Evolutionary conservation across 1,140 invertebrate genomes (phyloP).

Genomic region (Ips typographus): DNA sequence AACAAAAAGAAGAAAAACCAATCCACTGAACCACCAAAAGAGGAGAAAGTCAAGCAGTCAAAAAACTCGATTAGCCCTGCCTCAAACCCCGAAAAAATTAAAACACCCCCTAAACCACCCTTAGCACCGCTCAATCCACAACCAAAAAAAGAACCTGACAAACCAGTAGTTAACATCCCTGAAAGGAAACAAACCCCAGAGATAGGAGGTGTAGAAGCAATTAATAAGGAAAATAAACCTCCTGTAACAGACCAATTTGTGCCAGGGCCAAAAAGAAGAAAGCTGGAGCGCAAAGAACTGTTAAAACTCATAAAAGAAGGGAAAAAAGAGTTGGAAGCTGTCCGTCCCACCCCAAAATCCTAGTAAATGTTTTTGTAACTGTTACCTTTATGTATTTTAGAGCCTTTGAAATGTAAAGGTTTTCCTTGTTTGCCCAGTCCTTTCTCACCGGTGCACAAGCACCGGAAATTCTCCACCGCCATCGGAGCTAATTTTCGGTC

Average conservation of each 20-base stretch:
- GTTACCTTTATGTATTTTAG: slow-evolving; percentile 73
- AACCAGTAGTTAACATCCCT: background rate
- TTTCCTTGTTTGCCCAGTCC: slow-evolving; percentile 69
- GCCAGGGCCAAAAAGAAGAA: background rate
- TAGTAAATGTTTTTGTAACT: background rate
- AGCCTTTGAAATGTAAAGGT: slow-evolving; percentile 74
- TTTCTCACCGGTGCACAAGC: slow-evolving; percentile 84
- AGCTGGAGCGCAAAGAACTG: slow-evolving; percentile 2
- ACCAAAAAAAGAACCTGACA: slow-evolving; percentile 24
- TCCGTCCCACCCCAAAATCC: background rate
- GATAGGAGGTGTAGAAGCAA: no score
- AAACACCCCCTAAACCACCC: background rate
- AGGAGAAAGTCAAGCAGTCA: slow-evolving; percentile 9
- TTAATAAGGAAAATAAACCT: no score
- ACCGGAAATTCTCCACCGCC: slow-evolving; percentile 90
- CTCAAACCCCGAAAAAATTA: slow-evolving; percentile 2
- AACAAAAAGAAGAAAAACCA: background rate
- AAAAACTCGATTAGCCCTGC: slow-evolving; percentile 25
- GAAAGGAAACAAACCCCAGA: no score
- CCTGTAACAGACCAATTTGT: background rate
- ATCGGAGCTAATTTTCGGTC: slow-evolving; percentile 83
- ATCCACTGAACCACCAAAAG: background rate
- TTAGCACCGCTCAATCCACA: slow-evolving; percentile 5
- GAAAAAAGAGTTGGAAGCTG: slow-evolving; percentile 17
- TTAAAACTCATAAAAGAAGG: slow-evolving; percentile 6